These are phyloP conservation scores for Prunella fulvescens DNA, from an alignment of 2,113 vertebrate species.

Conservation along the genomic window DNA sequence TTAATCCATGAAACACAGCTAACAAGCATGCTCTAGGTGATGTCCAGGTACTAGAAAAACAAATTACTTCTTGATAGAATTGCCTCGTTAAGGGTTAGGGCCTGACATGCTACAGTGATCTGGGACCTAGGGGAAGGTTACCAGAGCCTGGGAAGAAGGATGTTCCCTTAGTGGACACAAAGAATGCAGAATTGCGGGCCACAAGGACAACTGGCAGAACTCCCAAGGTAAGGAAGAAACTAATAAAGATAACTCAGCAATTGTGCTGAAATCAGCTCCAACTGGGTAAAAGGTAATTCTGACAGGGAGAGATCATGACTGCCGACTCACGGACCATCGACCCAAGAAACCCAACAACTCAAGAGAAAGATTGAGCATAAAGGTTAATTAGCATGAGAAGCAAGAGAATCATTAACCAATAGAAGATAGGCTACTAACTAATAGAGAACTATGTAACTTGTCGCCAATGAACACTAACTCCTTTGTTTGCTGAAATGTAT, in stretches of 20 bases:
- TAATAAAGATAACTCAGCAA: not conserved
- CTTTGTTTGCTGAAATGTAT: not conserved
- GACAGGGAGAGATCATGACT: not conserved
- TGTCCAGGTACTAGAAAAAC: not conserved
- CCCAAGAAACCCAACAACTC: not conserved
- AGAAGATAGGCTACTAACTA: not conserved
- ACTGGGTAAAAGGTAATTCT: not conserved
- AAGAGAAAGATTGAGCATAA: not conserved
- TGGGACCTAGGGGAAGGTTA: not conserved
- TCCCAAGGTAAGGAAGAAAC: not conserved
- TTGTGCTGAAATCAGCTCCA: not conserved
- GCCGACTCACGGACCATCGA: fast-evolving
- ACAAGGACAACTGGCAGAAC: not conserved
- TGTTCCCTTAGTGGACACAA: not conserved
- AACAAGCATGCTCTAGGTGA: not conserved
- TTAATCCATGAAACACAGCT: not conserved
- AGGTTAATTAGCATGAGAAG: not conserved
- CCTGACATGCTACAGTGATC: not conserved
- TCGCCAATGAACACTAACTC: not conserved
- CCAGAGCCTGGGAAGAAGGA: not conserved
- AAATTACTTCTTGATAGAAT: not conserved
- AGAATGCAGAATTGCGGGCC: not conserved
- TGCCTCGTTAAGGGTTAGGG: not conserved
- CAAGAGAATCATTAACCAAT: not conserved
- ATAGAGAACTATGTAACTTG: not conserved